Evolutionary conservation across 2,113 vertebrate genomes (phyloP), one percentile per base, ranked within the genome.

Genomic region (Rhinolophus sinicus): DNA sequence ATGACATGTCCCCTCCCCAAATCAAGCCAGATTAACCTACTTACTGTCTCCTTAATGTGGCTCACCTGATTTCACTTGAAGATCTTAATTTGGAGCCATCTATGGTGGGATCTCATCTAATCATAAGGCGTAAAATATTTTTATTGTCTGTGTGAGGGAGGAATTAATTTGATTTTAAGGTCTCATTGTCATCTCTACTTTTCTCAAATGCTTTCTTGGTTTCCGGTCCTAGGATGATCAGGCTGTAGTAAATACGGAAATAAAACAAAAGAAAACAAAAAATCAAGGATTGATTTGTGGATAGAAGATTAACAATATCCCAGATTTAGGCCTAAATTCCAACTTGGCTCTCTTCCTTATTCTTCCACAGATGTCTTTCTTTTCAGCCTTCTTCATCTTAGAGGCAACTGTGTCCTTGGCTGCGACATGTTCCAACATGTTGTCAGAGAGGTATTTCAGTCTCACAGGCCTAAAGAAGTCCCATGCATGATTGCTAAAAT

Each of bases 381-480:
- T 94, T 67, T 88, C 30, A 35, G 15, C 21, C 13, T 60, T 82
- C 73, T 70, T 89, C 13, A 67, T 60, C 33, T 94, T 72, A 81
- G n/a, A 76, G 60, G 69, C 95, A 97, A 92, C 90, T 93, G 40
- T 93, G 65, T 93, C 93, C 87, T 98, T 98, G 83, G 16, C 87
- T 96, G 62, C 80, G 62, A 96, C 89, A 78, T 93, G 92, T 88
- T 98, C 95, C 96, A 97, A 78, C 87, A 44, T 92, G 87, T 97
- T 98, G 97, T 98, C 97, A 98, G 91, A 97, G 95, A 98, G 88
- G 69, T 3, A 26, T 97, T 98, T 98, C 81, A 96, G 94, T 96
- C 94, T 98, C 96, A 94, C 72, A 69, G 85, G 89, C 86, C 81
- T 97, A 92, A 93, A 90, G 85, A 87, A 98, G 62, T 93, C 90